Evolutionary conservation across 2,797 vertebrate genomes (phyloP).

Genomic region (Chanos chanos): DNA sequence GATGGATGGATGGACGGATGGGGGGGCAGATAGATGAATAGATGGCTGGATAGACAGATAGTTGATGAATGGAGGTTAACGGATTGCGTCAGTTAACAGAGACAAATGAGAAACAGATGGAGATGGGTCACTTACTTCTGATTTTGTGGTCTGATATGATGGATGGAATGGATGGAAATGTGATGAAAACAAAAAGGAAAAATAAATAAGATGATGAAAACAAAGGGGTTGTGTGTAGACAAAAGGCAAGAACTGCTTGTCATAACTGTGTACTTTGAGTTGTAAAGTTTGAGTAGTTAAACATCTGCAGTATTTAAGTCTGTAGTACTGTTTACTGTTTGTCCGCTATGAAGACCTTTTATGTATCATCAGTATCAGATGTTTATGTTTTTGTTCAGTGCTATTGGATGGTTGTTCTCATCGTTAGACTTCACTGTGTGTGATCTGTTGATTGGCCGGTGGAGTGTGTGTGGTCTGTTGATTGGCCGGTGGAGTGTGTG

Average conservation of each 20-base stretch:
- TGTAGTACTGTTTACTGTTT: too few relatives aligned
- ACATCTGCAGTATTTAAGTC: too few relatives aligned
- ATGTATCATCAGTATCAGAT: too few relatives aligned
- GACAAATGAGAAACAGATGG: neutral
- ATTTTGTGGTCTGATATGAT: constrained; percentile 69
- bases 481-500: neutral
- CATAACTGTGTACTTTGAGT: neutral
- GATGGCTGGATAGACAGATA: neutral
- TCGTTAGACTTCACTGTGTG: too few relatives aligned
- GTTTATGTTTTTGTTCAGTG: too few relatives aligned
- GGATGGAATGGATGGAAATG: constrained; percentile 29
- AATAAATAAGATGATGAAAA: constrained; percentile 4
- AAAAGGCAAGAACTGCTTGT: neutral
- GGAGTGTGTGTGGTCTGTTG: neutral
- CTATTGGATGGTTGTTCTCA: too few relatives aligned
- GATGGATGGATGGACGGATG: too few relatives aligned
- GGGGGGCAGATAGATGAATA: too few relatives aligned
- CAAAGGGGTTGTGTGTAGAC: neutral
- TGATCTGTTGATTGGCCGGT: too few relatives aligned
- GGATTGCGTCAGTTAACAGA: neutral
- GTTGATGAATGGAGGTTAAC: neutral
- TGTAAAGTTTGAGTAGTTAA: too few relatives aligned
- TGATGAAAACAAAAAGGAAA: constrained; percentile 15
- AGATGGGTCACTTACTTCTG: constrained; percentile 61
- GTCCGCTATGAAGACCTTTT: too few relatives aligned